These are phyloP conservation scores for Hystrix brachyura DNA, from an alignment of 2,113 vertebrate species.

Conservation along the genomic window DNA sequence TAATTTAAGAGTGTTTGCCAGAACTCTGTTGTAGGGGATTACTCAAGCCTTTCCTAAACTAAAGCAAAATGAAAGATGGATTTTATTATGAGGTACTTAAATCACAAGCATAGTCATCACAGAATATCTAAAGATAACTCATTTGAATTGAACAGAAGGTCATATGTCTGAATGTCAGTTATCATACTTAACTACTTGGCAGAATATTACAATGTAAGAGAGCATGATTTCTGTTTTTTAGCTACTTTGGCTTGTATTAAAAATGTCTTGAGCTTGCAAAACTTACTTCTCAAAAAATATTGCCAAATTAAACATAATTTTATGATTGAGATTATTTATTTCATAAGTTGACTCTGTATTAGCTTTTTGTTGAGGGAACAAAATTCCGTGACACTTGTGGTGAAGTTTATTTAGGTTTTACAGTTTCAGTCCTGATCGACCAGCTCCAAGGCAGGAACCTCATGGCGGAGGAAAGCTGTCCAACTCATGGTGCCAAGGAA, in stretches of 20 bases:
- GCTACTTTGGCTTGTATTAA: conserved; percentile 81
- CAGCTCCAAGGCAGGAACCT: not conserved
- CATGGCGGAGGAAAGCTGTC: not conserved
- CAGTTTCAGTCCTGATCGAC: not conserved
- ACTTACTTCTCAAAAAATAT: conserved; percentile 77
- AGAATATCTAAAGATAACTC: conserved; percentile 83
- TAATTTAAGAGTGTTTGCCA: conserved; percentile 86
- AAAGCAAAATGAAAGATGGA: conserved; percentile 82
- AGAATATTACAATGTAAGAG: conserved; percentile 77
- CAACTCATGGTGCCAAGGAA: not conserved
- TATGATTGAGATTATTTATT: conserved; percentile 66
- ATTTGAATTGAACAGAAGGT: conserved; percentile 86
- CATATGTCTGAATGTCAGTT: conserved; percentile 81
- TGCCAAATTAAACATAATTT: conserved; percentile 77
- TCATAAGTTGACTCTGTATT: not conserved
- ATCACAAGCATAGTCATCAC: conserved; percentile 76
- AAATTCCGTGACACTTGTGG: not conserved
- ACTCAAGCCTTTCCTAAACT: conserved; percentile 82
- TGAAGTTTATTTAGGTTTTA: not conserved
- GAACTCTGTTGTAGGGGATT: conserved; percentile 82
- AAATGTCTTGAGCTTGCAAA: conserved; percentile 79
- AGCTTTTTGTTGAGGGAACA: not conserved
- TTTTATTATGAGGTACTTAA: conserved; percentile 81
- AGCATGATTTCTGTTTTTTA: conserved; percentile 79
- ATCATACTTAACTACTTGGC: conserved; percentile 83